Evolutionary conservation across 2,797 vertebrate genomes (phyloP).

Genomic region (Syndactyla subalaris): DNA sequence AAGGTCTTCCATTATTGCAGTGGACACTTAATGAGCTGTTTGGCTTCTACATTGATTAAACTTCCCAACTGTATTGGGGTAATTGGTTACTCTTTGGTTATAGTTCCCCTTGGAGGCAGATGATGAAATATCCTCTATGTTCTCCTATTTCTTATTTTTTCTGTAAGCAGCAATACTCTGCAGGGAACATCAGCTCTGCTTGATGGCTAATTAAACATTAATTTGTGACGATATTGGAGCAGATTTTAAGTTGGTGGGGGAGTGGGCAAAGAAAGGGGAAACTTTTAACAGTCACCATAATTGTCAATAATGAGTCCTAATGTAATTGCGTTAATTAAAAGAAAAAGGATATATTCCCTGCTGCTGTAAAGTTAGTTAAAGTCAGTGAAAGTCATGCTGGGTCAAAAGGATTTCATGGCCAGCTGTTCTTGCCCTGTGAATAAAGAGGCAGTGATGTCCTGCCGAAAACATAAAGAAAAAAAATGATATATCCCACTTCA

Average conservation of each 20-base stretch:
- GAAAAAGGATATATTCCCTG: neutral
- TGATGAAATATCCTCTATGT: neutral
- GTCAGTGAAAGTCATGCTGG: slow-evolving; percentile 1
- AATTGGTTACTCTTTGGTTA: slow-evolving; percentile 7
- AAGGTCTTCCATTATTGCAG: neutral
- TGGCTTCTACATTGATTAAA: slow-evolving; percentile 10
- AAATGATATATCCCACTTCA: neutral
- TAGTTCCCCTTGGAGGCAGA: slow-evolving; percentile 11
- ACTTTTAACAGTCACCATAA: slow-evolving; percentile 43
- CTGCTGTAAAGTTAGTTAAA: slow-evolving; percentile 23
- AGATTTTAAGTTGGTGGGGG: slow-evolving; percentile 43
- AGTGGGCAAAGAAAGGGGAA: slow-evolving; percentile 32
- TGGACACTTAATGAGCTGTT: neutral
- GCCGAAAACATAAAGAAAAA: neutral
- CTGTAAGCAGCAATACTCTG: slow-evolving; percentile 14
- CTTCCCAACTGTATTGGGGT: slow-evolving; percentile 13
- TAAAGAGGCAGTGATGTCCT: neutral
- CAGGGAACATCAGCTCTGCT: slow-evolving; percentile 8
- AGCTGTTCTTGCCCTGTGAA: neutral
- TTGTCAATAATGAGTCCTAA: slow-evolving; percentile 54
- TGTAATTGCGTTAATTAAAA: slow-evolving; percentile 61
- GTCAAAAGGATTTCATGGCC: neutral
- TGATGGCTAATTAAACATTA: slow-evolving; percentile 68
- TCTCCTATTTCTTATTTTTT: slow-evolving; percentile 14
- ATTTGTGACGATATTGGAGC: slow-evolving; percentile 31